These are phyloP conservation scores for Chelon labrosus DNA, from an alignment of 2,797 vertebrate genomes.

Conservation along the genomic window DNA sequence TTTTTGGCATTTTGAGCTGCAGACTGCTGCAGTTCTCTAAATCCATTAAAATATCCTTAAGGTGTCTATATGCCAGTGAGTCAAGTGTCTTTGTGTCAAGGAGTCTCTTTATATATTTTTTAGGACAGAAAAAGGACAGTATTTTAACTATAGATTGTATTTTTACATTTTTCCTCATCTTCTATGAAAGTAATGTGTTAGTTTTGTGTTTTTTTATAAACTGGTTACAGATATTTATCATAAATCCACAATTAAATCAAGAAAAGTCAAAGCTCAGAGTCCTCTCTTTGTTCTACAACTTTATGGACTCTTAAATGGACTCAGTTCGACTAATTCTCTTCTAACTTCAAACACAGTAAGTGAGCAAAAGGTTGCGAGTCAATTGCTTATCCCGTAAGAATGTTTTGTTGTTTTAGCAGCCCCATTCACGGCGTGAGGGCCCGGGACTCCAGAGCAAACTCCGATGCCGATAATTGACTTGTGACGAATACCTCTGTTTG, in stretches of 20 bases:
- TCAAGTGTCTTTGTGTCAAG: too few relatives aligned
- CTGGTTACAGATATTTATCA: neutral
- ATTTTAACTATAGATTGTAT: neutral
- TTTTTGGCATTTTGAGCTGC: neutral
- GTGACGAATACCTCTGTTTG: slow-evolving; percentile 83
- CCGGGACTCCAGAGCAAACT: slow-evolving; percentile 69
- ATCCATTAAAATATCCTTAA: neutral
- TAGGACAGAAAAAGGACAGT: neutral
- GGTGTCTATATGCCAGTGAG: too few relatives aligned
- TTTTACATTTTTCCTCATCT: too few relatives aligned
- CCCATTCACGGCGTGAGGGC: slow-evolving; percentile 69
- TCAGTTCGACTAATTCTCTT: slow-evolving; percentile 33
- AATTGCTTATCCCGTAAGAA: slow-evolving; percentile 72
- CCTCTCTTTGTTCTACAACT: slow-evolving; percentile 24
- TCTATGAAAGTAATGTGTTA: too few relatives aligned
- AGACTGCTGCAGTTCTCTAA: neutral
- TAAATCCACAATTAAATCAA: neutral
- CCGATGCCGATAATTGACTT: slow-evolving; percentile 82
- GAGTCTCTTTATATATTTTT: too few relatives aligned
- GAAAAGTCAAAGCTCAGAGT: neutral
- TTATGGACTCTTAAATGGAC: slow-evolving; percentile 55
- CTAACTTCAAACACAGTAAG: slow-evolving; percentile 51
- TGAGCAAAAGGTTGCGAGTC: slow-evolving; percentile 67
- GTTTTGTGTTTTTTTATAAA: too few relatives aligned
- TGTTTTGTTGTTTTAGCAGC: slow-evolving; percentile 70